Percentiles rank a stretch among this genome's conserved stretches.
Evolutionary conservation across 2,797 vertebrate genomes (phyloP).

Genomic region (Ceryle rudis): DNA sequence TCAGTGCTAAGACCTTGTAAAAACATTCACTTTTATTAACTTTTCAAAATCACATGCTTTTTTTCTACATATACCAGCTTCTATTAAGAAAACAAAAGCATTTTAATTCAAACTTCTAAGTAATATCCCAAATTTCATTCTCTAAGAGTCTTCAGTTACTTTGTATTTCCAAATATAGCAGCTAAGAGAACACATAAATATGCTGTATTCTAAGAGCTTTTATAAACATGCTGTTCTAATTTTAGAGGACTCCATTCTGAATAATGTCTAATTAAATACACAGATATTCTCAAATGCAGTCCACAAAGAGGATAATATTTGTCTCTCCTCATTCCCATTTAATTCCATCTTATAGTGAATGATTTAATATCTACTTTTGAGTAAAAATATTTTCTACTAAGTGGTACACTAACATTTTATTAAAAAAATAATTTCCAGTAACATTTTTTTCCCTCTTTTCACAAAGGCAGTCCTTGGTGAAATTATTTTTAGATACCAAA

Average conservation of each 20-base stretch:
- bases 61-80: not conserved
- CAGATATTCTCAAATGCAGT: slow-evolving; percentile 3
- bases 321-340: not conserved
- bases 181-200: slow-evolving; percentile 48
- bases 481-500: slow-evolving; percentile 23
- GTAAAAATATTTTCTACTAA: not conserved
- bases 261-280: slow-evolving; percentile 61
- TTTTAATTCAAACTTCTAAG: slow-evolving; percentile 8
- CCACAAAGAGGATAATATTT: not conserved
- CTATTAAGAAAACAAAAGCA: not conserved
- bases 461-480: not conserved
- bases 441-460: not conserved
- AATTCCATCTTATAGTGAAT: not conserved
- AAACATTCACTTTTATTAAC: not conserved
- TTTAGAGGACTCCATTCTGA: slow-evolving; percentile 56
- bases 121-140: not conserved
- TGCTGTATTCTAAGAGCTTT: slow-evolving; percentile 54
- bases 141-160: not conserved
- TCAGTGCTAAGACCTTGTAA: not conserved
- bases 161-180: slow-evolving; percentile 44
- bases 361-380: not conserved
- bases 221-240: slow-evolving; percentile 68
- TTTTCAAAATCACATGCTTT: not conserved
- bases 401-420: not conserved
- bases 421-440: not conserved